phyloP scores from a whole-genome alignment of 2,797 vertebrate genomes.

The Myotis myotis region DNA sequence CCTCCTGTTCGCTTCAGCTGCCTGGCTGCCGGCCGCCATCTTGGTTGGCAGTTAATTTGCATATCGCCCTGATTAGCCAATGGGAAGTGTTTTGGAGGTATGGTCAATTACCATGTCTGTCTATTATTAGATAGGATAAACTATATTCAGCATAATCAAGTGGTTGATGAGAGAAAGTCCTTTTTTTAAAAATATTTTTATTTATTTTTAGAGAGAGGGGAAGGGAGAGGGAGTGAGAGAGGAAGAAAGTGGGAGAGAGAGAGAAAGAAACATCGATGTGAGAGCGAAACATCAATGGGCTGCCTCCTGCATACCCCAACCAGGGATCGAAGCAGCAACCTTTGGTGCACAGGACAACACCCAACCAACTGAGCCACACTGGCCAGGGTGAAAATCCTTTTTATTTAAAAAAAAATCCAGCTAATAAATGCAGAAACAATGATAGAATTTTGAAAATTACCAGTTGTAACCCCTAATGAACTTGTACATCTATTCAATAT shows the following conservation, averaged over 20 bases:
- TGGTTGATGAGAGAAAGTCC: neutral
- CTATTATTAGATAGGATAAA: neutral
- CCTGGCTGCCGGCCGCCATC: too few relatives aligned
- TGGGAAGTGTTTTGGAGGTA: too few relatives aligned
- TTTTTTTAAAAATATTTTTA: neutral
- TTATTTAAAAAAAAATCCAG: neutral
- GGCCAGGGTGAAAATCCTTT: neutral
- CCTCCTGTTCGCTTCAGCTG: too few relatives aligned
- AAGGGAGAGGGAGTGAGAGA: neutral
- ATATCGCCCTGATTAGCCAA: too few relatives aligned
- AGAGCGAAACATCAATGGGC: neutral
- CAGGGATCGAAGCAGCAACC: neutral
- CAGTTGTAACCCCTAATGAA: neutral
- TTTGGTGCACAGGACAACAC: neutral
- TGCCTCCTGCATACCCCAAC: neutral
- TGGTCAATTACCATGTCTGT: too few relatives aligned
- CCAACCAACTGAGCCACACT: neutral
- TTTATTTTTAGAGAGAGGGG: neutral
- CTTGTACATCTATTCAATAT: neutral
- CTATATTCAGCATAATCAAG: neutral
- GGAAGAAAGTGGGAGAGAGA: neutral
- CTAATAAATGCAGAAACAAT: conserved; percentile 14
- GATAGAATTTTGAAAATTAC: conserved; percentile 40
- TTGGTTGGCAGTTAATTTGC: too few relatives aligned
- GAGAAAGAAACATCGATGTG: neutral